Evolutionary conservation across 2,888 invertebrate species (phyloP).

Genomic region (Ephialtes manifestator): DNA sequence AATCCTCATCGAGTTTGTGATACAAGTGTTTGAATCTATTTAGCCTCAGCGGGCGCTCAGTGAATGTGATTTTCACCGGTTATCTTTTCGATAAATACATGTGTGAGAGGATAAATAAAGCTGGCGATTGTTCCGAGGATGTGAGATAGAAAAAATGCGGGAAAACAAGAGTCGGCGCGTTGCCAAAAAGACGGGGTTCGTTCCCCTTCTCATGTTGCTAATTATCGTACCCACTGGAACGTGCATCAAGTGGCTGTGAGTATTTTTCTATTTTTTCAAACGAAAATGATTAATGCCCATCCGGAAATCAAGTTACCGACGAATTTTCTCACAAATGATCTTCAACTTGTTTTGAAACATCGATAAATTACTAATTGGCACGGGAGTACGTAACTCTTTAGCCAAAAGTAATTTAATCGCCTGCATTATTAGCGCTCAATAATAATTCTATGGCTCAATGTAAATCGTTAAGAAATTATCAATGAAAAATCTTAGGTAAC

Average conservation of each 20-base stretch:
- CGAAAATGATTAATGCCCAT: background rate
- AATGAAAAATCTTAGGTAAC: too few relatives aligned
- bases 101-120: conserved; percentile 1
- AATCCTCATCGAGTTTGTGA: conserved; percentile 54
- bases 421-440: too few relatives aligned
- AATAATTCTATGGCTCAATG: too few relatives aligned
- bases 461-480: too few relatives aligned
- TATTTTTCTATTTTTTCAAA: conserved; percentile 64
- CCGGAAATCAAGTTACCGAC: too few relatives aligned
- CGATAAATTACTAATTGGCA: too few relatives aligned
- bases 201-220: conserved; percentile 76
- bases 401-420: too few relatives aligned
- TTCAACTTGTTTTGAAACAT: background rate
- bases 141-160: conserved; percentile 80
- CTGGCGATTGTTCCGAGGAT: conserved; percentile 66
- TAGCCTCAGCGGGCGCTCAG: background rate
- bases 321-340: background rate
- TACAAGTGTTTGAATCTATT: conserved; percentile 33
- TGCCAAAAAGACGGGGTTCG: conserved; percentile 63
- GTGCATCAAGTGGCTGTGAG: conserved; percentile 86
- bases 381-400: too few relatives aligned
- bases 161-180: conserved; percentile 69
- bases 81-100: background rate
- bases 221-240: conserved; percentile 79
- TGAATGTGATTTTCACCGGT: background rate